Evolutionary conservation across 2,888 invertebrate genomes (phyloP).

Genomic region (Eupithecia subumbrata): DNA sequence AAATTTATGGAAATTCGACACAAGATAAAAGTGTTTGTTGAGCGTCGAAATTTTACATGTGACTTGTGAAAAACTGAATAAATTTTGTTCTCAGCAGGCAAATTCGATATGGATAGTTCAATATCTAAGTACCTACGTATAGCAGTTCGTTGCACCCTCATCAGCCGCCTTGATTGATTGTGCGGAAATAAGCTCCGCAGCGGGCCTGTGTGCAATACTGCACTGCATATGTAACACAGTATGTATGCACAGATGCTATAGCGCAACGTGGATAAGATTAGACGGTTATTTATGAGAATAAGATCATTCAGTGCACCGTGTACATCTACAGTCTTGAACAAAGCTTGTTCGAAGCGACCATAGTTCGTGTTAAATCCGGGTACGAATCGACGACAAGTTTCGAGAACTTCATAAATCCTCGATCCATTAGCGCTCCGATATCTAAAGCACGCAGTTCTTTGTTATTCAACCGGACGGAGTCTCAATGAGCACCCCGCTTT

Average conservation of each 20-base stretch:
- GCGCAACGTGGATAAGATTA: conserved; percentile 40
- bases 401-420: conserved; percentile 69
- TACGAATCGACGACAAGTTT: conserved; percentile 53
- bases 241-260: conserved; percentile 39
- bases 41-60: conserved; percentile 60
- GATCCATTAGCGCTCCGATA: conserved; percentile 78
- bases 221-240: conserved; percentile 44
- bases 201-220: conserved; percentile 52
- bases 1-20: conserved; percentile 74
- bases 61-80: conserved; percentile 61
- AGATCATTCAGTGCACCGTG: conserved; percentile 21
- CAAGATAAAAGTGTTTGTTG: conserved; percentile 70
- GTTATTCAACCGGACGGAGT: conserved; percentile 73
- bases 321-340: neutral
- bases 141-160: conserved; percentile 66
- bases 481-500: conserved; percentile 71
- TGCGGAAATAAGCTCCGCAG: conserved; percentile 72
- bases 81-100: conserved; percentile 50
- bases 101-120: conserved; percentile 60
- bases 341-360: conserved; percentile 9
- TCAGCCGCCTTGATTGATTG: conserved; percentile 76
- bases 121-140: conserved; percentile 55
- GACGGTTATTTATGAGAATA: conserved; percentile 44
- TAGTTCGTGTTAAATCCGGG: conserved; percentile 32
- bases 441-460: conserved; percentile 78